These are phyloP conservation scores for Campylomormyrus numenius DNA, from an alignment of 2,113 vertebrate genomes.

Conservation along the genomic window DNA sequence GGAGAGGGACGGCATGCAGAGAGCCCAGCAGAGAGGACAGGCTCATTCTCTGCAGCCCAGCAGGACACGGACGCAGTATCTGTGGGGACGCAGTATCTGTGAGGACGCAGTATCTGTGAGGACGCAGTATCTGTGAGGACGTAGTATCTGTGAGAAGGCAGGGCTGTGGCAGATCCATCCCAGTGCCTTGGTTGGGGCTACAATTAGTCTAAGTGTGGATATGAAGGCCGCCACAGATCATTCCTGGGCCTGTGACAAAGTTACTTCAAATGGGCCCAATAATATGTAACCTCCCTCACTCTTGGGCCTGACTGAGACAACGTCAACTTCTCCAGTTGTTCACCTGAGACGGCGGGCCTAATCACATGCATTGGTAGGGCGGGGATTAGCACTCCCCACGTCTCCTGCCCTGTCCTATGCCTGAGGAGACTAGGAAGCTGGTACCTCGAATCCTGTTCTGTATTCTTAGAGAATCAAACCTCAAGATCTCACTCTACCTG, in stretches of 20 bases:
- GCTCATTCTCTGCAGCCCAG: not conserved
- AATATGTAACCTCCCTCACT: not conserved
- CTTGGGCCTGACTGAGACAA: not conserved
- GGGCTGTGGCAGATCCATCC: not conserved
- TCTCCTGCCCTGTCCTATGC: not conserved
- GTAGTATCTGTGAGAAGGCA: not conserved
- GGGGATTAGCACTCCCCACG: not conserved
- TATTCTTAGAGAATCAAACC: not conserved
- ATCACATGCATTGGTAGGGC: not conserved
- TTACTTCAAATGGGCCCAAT: not conserved
- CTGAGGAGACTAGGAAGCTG: not conserved
- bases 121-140: not conserved
- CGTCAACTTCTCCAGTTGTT: not conserved
- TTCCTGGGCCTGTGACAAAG: not conserved
- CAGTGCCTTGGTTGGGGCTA: not conserved
- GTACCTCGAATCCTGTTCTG: not conserved
- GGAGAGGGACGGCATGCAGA: not conserved
- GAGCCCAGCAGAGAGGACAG: not conserved
- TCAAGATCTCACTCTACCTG: not conserved
- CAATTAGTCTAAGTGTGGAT: not conserved
- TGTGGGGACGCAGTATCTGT: not conserved
- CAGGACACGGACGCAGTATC: not conserved
- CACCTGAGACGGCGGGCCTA: not conserved
- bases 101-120: not conserved
- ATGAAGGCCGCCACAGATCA: not conserved